A percentile compares a stretch with the other conserved stretches of the same genome.
phyloP scores from a whole-genome alignment of 1,140 invertebrate species.

The Caenorhabditis inopinata region DNA sequence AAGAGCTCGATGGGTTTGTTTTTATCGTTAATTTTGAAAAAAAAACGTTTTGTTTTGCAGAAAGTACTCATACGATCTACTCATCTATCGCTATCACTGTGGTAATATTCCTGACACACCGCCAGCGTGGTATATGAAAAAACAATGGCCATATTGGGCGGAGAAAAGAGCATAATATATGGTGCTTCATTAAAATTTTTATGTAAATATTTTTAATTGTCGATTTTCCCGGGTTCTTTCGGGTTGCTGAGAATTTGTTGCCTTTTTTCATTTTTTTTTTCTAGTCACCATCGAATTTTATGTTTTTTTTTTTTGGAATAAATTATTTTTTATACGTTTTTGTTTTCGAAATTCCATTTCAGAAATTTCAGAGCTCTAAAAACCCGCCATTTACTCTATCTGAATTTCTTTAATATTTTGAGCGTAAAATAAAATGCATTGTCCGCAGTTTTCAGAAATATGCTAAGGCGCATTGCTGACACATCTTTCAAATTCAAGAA shows the following conservation, averaged over 20 bases:
- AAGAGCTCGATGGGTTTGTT: conserved; percentile 17
- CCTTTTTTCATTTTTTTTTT: not conserved
- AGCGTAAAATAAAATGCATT: not conserved
- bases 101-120: conserved; percentile 19
- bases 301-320: not conserved
- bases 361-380: too few species aligned
- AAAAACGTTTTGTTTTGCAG: not conserved
- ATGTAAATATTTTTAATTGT: not conserved
- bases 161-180: not conserved
- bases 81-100: conserved; percentile 30
- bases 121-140: conserved; percentile 9
- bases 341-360: too few species aligned
- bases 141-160: conserved; percentile 38
- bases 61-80: not conserved
- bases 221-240: not conserved
- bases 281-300: not conserved
- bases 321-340: not conserved
- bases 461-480: not conserved
- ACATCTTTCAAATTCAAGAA: conserved; percentile 1
- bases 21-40: not conserved
- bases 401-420: not conserved
- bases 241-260: not conserved
- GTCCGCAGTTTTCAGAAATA: not conserved
- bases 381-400: too few species aligned
- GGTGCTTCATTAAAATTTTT: not conserved